Conservation (phyloP, 2,888 invertebrate species). For the Acanthosepion esculentum region DNA sequence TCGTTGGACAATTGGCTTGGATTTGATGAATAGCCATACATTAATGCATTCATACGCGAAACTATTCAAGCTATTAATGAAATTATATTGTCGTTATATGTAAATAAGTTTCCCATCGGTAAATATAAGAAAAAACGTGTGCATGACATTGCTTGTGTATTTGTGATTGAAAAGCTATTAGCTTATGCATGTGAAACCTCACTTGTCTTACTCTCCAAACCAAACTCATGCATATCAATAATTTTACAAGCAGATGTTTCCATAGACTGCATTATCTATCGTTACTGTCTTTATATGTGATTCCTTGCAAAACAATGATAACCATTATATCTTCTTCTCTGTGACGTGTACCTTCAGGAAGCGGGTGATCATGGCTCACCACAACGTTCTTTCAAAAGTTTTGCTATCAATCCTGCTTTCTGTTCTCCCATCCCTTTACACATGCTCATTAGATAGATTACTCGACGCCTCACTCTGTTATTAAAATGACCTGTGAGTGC, state of each 20-base stretch:
- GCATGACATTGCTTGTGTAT: background rate
- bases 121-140: background rate
- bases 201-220: background rate
- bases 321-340: too few relatives aligned
- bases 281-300: background rate
- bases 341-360: too few relatives aligned
- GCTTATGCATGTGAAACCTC: background rate
- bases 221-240: background rate
- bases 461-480: too few relatives aligned
- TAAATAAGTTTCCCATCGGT: background rate
- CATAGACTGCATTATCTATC: background rate
- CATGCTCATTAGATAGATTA: too few relatives aligned
- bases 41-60: background rate
- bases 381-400: too few relatives aligned
- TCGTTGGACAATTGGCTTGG: background rate
- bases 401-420: too few relatives aligned
- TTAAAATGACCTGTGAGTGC: too few relatives aligned
- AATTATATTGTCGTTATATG: conserved; percentile 14
- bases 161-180: background rate
- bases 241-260: background rate
- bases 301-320: background rate
- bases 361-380: too few relatives aligned
- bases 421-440: too few relatives aligned
- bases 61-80: background rate
- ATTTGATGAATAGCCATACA: background rate